Base-by-base conservation (phyloP, 2,797 vertebrate species). In the Characodon lateralis region DNA sequence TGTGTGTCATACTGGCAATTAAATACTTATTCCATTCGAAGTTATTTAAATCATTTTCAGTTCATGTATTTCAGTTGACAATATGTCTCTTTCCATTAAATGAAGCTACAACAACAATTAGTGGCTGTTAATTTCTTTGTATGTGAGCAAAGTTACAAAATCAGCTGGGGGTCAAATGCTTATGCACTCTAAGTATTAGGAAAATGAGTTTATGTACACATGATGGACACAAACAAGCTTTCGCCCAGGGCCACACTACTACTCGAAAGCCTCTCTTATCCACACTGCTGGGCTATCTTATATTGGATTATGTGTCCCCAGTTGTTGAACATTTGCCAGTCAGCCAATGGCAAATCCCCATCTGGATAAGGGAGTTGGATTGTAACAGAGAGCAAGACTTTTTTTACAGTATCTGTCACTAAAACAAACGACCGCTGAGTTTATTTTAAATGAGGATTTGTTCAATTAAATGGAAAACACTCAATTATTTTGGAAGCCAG, bases 271-370 rank as follows among this genome's bases (percentile, higher is more conserved):
- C 0, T 14, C 14, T 48, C 46, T 55, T 83, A 88, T 79, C 75
- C 78, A 74, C 14, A 6, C 46, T 39, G 31, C 41, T 81, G 26
- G 24, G 18, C 66, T 78, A 14, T 48, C 58, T 43, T 78, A 50
- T 87, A 85, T 84, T 82, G 75, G 48, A 91, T 90, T 79, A 85
- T 72, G 3, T 72, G 69, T 83, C 78, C 66, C 61, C 26, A 68
- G 79, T 83, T 90, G 82, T 78, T 78, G 81, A 90, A 88, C 85
- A 91, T 84, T 84, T 87, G 83, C 89, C 83, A 85, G 76, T 84
- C 80, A 89, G 79, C 84, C 72, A 50, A 68, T 82, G 74, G 80
- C 78, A 79, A 86, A 75, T 81, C 72, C 78, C 81, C 70, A 76
- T 80, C 74, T 79, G 71, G 74, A 9, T 6, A 24, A 74, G 51